Evolutionary conservation across 2,888 invertebrate species (phyloP), one percentile per base, ranked within the genome.

Genomic region (Taphrorychus bicolor): DNA sequence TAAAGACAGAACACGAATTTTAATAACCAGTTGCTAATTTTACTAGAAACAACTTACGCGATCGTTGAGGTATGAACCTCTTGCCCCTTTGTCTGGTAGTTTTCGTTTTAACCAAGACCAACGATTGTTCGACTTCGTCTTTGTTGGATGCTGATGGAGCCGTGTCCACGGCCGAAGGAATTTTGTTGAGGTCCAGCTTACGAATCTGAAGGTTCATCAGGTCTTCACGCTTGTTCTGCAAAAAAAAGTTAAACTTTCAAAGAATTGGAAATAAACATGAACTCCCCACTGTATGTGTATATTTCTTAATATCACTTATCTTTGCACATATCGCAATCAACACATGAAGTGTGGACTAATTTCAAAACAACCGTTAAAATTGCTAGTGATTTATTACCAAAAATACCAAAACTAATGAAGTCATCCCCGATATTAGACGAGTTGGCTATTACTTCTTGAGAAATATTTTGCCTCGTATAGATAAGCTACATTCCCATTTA

Each of bases 61-160:
- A 17, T 48, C 24, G 17, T 54, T 40, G 54, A 19, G 24, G 51
- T 19, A 59, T 54, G 23, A 48, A 54, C 48, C 65, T 42, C 18
- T 66, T 66, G 9, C 54, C 54, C 9, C 59, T 66, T 14, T 45
- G 14, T 14, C 16, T 45, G 9, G 54, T 66, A 11, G 59, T 66
- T 49, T 40, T 66, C 42, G 59, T 59, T 14, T 59, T 75, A 14
- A 77, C 74, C 18, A 77, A 42, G 14, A 76, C 68, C 56, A 76
- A 76, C 16, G 74, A 72, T 49, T 66, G 52, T 32, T 70, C 61
- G 4, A 52, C 17, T 45, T 45, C 45, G 45, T 45, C 45, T 14
- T 45, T 45, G 2, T 45, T 45, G 9, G 14, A 5, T 14, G 45
- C 4, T 16, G 45, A 4, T 14, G 45, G 16, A 17, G 7, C 7